Conservation (phyloP, 2,888 invertebrate species). For the Temnothorax ravouxi region DNA sequence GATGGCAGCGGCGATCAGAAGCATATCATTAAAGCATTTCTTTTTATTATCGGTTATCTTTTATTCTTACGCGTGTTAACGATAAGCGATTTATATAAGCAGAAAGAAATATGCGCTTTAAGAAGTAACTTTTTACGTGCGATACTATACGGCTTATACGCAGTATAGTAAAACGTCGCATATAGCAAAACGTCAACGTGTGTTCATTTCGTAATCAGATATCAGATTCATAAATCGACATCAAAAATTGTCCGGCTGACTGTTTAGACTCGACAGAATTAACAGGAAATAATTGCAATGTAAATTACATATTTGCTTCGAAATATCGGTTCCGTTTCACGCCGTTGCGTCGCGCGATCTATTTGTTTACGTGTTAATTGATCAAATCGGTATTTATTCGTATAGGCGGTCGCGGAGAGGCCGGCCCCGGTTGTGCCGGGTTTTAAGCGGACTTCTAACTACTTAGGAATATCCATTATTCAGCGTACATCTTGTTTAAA, state of each 20-base stretch:
- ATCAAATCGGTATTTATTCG: constrained; percentile 69
- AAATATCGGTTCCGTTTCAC: constrained; percentile 16
- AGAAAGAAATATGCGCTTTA: constrained; percentile 23
- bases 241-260: not conserved
- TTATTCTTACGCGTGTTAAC: not conserved
- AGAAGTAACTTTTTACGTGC: not conserved
- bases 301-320: constrained; percentile 17
- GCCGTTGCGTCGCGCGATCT: constrained; percentile 50
- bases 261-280: not conserved
- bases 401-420: constrained; percentile 67
- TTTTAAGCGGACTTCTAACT: constrained; percentile 78
- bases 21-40: not conserved
- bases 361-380: constrained; percentile 74
- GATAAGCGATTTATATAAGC: not conserved
- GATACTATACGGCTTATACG: not conserved
- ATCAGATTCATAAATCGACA: not conserved
- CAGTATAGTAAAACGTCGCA: no score
- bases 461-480: constrained; percentile 82
- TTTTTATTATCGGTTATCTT: not conserved
- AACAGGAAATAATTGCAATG: not conserved
- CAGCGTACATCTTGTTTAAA: constrained; percentile 82
- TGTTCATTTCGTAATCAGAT: not conserved
- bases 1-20: not conserved
- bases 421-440: constrained; percentile 57
- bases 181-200: not conserved